Conservation (phyloP, 2,888 invertebrate genomes). For the Rotaria magnacalcarata region DNA sequence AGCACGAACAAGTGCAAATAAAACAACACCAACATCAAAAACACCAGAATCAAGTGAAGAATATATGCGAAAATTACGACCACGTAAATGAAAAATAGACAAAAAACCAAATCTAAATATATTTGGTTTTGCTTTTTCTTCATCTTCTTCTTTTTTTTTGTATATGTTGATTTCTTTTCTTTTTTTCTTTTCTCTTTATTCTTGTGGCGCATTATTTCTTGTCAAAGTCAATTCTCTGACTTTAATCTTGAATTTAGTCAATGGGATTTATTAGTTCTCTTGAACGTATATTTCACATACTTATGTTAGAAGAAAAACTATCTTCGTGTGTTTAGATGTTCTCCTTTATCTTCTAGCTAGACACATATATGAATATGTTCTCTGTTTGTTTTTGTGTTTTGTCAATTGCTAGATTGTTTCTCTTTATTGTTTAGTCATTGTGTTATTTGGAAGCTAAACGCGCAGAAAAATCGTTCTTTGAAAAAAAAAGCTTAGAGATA, state of each 20-base stretch:
- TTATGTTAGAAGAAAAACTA: neutral
- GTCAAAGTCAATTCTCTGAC: constrained; percentile 26
- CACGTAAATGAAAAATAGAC: neutral
- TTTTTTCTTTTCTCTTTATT: neutral
- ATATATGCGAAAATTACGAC: constrained; percentile 22
- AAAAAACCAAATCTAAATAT: neutral
- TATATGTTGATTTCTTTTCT: neutral
- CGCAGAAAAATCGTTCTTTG: neutral
- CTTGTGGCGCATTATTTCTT: neutral
- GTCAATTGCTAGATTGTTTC: neutral
- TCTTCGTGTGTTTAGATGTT: neutral
- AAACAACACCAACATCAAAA: neutral
- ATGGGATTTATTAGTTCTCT: neutral
- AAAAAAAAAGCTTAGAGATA: neutral
- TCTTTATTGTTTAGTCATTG: neutral
- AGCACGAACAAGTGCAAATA: neutral
- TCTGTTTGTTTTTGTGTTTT: neutral
- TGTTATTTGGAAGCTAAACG: neutral
- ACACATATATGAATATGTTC: neutral
- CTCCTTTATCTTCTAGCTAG: neutral
- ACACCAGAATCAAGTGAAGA: neutral
- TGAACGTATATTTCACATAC: neutral
- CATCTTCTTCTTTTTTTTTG: neutral
- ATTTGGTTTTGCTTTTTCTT: neutral
- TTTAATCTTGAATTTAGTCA: neutral